Base-by-base conservation (phyloP, 1,140 invertebrate species). In the Dufourea novaeangliae region DNA sequence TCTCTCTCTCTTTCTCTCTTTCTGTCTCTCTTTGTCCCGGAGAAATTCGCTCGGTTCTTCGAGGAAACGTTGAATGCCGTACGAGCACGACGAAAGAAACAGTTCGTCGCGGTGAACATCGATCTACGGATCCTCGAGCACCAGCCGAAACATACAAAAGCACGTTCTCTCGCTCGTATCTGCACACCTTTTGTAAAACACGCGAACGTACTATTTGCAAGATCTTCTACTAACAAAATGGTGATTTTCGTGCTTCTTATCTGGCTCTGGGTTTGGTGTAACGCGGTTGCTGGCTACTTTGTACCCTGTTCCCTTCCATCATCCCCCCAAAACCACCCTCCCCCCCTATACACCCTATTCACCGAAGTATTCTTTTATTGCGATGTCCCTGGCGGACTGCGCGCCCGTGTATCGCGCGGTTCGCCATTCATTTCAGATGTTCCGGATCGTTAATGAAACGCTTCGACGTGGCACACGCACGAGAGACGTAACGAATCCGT, bases 281-380 rank as follows among this genome's bases (percentile, higher is more conserved):
- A 92, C 90, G 89, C 91, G 92, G 91, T 92, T 92, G 87, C 88
- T 88, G 91, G 92, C 82, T 92, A 92, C 92, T 91, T 92, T 92
- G 90, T 89, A 87, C 63, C 84, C 84, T 81, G 44, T 78, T 70
- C 56, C 75, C 56, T 52, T 54, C 59, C 59, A 1, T 3, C 17
- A 32, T 22, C 54, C 73, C 74, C 61, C 14, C 14, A 37, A n/a
- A 4, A 44, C 1, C 34, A 59, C 73, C 74, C 62, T 29, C 29
- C 32, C 37, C 62, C 44, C 73, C 25, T 80, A n/a, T n/a, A n/a
- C n/a, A n/a, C n/a, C n/a, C n/a, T n/a, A n/a, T 59, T 82, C 54
- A 73, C 32, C 32, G 39, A 46, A 14, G 39, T 34, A 74, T 44
- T 52, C 39, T 75, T 59, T 75, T 67, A 68, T 37, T 57, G 54